phyloP scores from a whole-genome alignment of 2,113 vertebrate genomes.

The Micronycteris hirsuta region DNA sequence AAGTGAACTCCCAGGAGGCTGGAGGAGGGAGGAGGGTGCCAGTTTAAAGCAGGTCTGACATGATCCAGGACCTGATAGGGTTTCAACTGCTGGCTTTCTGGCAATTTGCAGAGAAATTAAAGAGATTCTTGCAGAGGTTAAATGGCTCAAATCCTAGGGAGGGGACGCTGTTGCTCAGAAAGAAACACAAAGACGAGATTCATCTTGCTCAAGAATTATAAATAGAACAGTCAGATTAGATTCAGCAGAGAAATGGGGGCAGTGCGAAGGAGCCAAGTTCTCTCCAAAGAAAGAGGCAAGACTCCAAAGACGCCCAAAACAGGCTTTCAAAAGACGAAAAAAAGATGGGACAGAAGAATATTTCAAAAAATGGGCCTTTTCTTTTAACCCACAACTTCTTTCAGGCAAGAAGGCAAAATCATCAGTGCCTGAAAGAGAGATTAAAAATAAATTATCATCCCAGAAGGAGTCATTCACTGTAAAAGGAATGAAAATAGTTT shows the following conservation, averaged over 20 bases:
- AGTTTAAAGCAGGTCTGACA: slow-evolving; percentile 71
- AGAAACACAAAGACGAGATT: slow-evolving; percentile 69
- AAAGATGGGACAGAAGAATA: slow-evolving; percentile 18
- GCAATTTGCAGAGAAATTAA: slow-evolving; percentile 78
- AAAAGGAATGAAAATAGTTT: slow-evolving; percentile 69
- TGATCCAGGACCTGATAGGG: slow-evolving; percentile 76
- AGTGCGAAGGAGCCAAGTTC: slow-evolving; percentile 57
- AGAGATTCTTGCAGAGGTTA: slow-evolving; percentile 78
- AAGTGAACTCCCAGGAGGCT: slow-evolving; percentile 77
- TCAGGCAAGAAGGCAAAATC: slow-evolving; percentile 59
- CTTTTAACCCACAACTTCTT: slow-evolving; percentile 26
- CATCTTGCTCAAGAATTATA: slow-evolving; percentile 68
- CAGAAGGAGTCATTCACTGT: slow-evolving; percentile 59
- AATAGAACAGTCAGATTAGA: slow-evolving; percentile 69
- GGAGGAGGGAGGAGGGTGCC: slow-evolving; percentile 63
- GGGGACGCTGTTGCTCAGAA: slow-evolving; percentile 62
- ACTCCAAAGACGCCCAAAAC: slow-evolving; percentile 44
- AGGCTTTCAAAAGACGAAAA: slow-evolving; percentile 3
- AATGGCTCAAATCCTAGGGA: slow-evolving; percentile 70
- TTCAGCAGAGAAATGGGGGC: slow-evolving; percentile 64
- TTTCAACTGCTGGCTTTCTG: slow-evolving; percentile 78
- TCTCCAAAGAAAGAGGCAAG: slow-evolving; percentile 58
- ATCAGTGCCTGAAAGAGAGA: slow-evolving; percentile 54
- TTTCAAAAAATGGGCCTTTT: neutral
- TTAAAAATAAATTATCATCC: slow-evolving; percentile 69